Evolutionary conservation across 2,888 invertebrate genomes (phyloP).

Genomic region (Lochmaea crataegi): DNA sequence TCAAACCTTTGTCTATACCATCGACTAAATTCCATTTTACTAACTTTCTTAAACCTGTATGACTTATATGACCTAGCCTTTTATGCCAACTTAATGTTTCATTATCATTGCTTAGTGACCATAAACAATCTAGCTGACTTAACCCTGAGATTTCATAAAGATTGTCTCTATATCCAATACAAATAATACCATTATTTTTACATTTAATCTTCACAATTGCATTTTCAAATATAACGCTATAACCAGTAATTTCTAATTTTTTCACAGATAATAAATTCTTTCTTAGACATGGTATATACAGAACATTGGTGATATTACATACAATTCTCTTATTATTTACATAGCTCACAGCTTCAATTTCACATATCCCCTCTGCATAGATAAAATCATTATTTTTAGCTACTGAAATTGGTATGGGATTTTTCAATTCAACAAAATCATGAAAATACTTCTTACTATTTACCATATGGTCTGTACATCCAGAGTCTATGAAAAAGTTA

Average conservation of each 20-base stretch:
- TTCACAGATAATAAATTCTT: conserved; percentile 38
- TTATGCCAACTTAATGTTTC: conserved; percentile 20
- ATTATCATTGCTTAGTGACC: conserved; percentile 29
- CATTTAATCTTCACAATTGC: conserved; percentile 29
- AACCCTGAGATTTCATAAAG: conserved; percentile 40
- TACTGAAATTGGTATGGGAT: conserved; percentile 1
- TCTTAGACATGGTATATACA: conserved; percentile 35
- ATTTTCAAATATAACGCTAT: conserved; percentile 37
- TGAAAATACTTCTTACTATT: not conserved
- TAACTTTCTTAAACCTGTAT: conserved; percentile 13
- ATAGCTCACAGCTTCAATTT: conserved; percentile 37
- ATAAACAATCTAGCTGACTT: conserved; percentile 32
- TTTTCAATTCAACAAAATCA: not conserved
- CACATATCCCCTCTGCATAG: conserved; percentile 40
- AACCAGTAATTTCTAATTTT: conserved; percentile 32
- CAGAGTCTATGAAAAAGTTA: not conserved
- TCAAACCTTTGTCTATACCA: conserved; percentile 11
- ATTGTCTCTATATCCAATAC: conserved; percentile 35
- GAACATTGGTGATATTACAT: conserved; percentile 42
- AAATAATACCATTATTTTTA: conserved; percentile 22
- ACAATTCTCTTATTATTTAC: conserved; percentile 36
- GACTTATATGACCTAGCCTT: conserved; percentile 17
- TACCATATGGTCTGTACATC: not conserved
- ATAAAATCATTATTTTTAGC: conserved; percentile 17
- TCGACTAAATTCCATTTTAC: conserved; percentile 4